Percentiles rank a stretch among this genome's conserved stretches.
Conservation (phyloP, 2,797 vertebrate species). For the Agapornis canus region DNA sequence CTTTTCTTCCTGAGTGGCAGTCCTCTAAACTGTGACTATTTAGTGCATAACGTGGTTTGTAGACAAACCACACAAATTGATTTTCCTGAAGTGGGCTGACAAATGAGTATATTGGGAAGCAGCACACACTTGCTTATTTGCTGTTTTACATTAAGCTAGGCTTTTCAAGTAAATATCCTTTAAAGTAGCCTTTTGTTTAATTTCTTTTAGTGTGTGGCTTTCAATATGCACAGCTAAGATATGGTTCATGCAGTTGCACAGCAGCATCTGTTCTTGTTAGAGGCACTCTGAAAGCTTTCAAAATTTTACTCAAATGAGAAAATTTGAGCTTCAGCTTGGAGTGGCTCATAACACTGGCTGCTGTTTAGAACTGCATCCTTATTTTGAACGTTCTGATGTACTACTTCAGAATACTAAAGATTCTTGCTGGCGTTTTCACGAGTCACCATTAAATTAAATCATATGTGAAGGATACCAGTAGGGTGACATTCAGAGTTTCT, state of each 20-base stretch:
- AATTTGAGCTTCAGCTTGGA: not conserved
- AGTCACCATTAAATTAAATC: not conserved
- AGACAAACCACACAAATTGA: constrained; percentile 18
- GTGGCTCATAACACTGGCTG: not conserved
- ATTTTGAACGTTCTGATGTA: not conserved
- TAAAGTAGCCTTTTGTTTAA: not conserved
- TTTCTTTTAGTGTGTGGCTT: not conserved
- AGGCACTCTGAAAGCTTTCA: not conserved
- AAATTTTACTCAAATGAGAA: not conserved
- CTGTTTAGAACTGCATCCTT: not conserved
- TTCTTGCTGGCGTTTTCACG: not conserved
- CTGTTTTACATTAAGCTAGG: not conserved
- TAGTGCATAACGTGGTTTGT: not conserved
- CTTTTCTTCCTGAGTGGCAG: not conserved
- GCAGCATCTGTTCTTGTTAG: not conserved
- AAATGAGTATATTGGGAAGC: constrained; percentile 26
- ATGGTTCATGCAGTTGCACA: not conserved
- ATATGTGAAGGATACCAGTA: not conserved
- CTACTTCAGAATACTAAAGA: not conserved
- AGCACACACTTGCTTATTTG: not conserved
- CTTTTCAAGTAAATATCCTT: not conserved
- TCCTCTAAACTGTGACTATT: not conserved
- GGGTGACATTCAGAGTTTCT: not conserved
- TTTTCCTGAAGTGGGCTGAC: constrained; percentile 54
- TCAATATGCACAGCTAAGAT: not conserved